A percentile compares a stretch with the other conserved stretches of the same genome.
Evolutionary conservation across 2,888 invertebrate genomes (phyloP).

Genomic region (Dione juno): DNA sequence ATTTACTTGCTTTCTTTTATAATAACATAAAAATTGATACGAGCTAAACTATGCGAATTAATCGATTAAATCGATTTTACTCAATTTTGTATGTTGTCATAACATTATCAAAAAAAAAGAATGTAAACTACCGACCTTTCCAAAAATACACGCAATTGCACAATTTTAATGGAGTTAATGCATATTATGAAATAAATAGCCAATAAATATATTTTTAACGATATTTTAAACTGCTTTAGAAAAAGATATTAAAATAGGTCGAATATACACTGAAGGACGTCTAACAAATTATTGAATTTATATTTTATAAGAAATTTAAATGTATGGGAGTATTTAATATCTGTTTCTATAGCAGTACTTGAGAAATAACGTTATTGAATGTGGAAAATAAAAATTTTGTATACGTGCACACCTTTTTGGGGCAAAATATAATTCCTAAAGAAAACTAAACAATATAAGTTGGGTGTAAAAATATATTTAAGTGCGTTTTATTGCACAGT

Average conservation of each 20-base stretch:
- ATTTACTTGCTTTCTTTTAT: slow-evolving; percentile 6
- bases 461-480: not conserved
- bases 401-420: slow-evolving; percentile 21
- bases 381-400: slow-evolving; percentile 5
- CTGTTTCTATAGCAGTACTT: slow-evolving; percentile 9
- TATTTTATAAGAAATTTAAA: slow-evolving; percentile 28
- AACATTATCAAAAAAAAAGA: not conserved
- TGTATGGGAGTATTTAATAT: slow-evolving; percentile 17
- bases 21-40: not conserved
- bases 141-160: slow-evolving; percentile 3
- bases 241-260: slow-evolving; percentile 20
- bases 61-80: slow-evolving; percentile 21
- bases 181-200: slow-evolving; percentile 9
- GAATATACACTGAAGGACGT: slow-evolving; percentile 18
- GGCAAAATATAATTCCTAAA: slow-evolving; percentile 7
- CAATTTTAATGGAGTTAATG: slow-evolving; percentile 7
- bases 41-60: not conserved
- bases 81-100: slow-evolving; percentile 9
- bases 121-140: not conserved
- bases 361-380: slow-evolving; percentile 11
- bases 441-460: slow-evolving; percentile 4
- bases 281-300: slow-evolving; percentile 26
- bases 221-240: slow-evolving; percentile 17
- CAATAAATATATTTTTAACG: not conserved
- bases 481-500: slow-evolving; percentile 5